Evolutionary conservation across 1,140 invertebrate genomes (phyloP), one percentile per base, ranked within the genome.

Genomic region (Magallana ariakensis): DNA sequence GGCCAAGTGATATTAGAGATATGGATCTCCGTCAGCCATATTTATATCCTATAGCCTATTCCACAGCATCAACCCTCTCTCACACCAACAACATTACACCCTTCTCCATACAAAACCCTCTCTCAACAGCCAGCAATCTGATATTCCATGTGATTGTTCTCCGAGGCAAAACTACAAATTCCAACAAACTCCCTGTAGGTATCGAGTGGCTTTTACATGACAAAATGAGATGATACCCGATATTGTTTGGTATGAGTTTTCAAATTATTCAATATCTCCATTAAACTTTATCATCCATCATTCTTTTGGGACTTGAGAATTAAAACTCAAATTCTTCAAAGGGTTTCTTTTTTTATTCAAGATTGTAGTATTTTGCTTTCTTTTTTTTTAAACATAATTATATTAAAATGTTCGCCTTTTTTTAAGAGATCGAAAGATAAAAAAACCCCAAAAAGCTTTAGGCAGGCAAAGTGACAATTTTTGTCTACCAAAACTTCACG

Each of bases 241-340:
- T 75, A 75, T 75, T 75, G 9, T 75, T 75, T 33, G 66, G 66
- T 75, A 33, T 19, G 22, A 75, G 66, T 8, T 26, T 75, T 75
- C 66, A 75, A 75, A 75, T 75, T 33, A 75, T 75, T 75, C 66
- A 26, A 75, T 26, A 75, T 33, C 66, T 75, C 66, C 66, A 75
- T 75, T 75, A 75, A 75, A 26, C 19, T 75, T 46, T 2, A 75
- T 75, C 22, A 75, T 75, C 9, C 33, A 75, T 75, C 66, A 26
- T 46, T 22, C 22, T 75, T 75, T 26, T 22, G 33, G 33, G 33
- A 4, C 33, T 46, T 46, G 33, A 46, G 33, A 4, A 46, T 46
- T 46, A 46, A 46, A 46, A 46, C 33, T 46, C 33, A 46, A 46
- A 46, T 46, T 46, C 33, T 46, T 46, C 33, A 46, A 46, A 46